Evolutionary conservation across 2,797 vertebrate species (phyloP), one percentile per base, ranked within the genome.

Genomic region (Saxicola maurus): DNA sequence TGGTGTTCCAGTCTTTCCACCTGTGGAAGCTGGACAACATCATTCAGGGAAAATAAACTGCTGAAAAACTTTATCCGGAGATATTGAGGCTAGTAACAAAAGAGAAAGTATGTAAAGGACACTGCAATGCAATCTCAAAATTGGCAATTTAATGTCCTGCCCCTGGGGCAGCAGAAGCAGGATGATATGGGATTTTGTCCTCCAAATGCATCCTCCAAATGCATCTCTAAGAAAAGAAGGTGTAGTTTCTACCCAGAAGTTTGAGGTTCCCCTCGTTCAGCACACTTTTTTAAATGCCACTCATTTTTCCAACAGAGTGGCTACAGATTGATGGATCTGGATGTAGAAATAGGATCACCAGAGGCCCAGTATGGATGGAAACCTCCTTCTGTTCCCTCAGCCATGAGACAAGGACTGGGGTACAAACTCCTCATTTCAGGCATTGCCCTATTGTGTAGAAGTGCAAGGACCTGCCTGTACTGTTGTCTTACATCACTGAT

Each of bases 241-340:
- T 0, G 0, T 5, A 33, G 15, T 6, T 62, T 18, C 37, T 56
- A 46, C 13, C 25, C 42, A 57, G 42, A 27, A 45, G 24, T 60
- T 13, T 35, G 35, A 89, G 12, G 27, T 31, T 74, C 31, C 11
- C 16, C 5, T 60, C 67, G 16, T 40, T 88, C 19, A 91, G 10
- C 23, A 12, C 37, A 25, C 19, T 33, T 24, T 31, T 43, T 46
- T 2, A 61, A 56, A 76, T 17, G 30, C 13, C 12, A 23, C 7
- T 64, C 6, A 7, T 67, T 77, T 82, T 53, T 30, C 24, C 31
- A 46, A 11, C 1, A 31, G 35, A 53, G 7, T 24, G 5, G 9
- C 43, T 72, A 42, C 19, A 62, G 19, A 33, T 1, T 25, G 11
- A 11, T 85, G 60, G 7, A 24, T 55, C 46, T 74, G 31, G 51